Evolutionary conservation across 2,113 vertebrate genomes (phyloP), one percentile per base, ranked within the genome.

Genomic region (Rhagologus leucostigma): DNA sequence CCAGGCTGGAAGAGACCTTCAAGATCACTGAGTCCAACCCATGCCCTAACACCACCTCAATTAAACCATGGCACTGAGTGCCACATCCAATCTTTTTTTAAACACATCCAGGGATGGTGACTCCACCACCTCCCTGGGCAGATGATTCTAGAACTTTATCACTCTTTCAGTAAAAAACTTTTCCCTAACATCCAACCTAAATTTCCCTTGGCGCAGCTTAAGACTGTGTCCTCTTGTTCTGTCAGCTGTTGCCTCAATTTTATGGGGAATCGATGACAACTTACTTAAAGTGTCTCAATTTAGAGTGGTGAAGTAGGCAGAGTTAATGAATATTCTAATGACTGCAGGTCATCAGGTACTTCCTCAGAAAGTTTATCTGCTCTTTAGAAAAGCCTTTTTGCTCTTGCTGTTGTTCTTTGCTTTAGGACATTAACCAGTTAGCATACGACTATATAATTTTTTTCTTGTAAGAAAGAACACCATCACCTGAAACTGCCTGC

Each of bases 381-480:
- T 81, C 32, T 57, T 65, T n/a, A 84, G 27, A 52, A 57, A 84
- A 52, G 7, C 16, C 6, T 84, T 76, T 35, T 55, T 80, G 9
- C 33, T 11, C 0, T 44, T 77, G 26, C 22, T 71, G 3, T 7
- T 82, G 29, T 55, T 62, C 13, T 53, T 44, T 67, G 6, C 9
- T 88, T 85, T 62, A 75, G 35, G 35, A 59, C 9, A 26, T 8
- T 62, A 44, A 46, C 3, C 9, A n/a, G 16, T 33, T 16, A 76
- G 6, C 19, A 41, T 26, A 57, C 0, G 0, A 59, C 68, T 52
- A 35, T 21, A 33, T 41, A 0, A 60, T 44, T 60, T 55, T 42
- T 7, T 10, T 70, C 13, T 57, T 87, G 9, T 59, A 63, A 84
- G 46, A 74, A 85, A 65, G 29, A 89, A 46, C 21, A 59, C 3